Evolutionary conservation across 2,888 invertebrate species (phyloP), one percentile per base, ranked within the genome.

Genomic region (Hipparchia semele): DNA sequence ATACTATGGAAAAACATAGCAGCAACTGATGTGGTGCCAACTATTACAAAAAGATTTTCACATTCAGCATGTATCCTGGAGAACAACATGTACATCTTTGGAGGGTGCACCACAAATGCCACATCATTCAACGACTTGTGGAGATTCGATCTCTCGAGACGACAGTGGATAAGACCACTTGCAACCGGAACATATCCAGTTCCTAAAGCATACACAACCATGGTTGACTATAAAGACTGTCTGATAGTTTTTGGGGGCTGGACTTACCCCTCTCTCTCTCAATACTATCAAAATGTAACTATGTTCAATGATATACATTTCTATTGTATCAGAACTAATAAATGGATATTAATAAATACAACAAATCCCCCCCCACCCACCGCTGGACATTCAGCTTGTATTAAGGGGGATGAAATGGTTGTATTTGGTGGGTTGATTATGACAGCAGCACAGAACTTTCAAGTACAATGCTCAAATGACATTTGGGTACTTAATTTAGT

Each of bases 61-160:
- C 99, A 99, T 94, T 96, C 98, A 74, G 97, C 98, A 56, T 98
- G 97, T 83, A 95, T 97, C 64, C 95, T 96, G 84, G 96, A 96
- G 76, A 97, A 98, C 87, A 96, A 96, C 5, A 98, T 99, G 97
- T 99, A 98, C 85, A 96, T 99, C 65, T 99, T 99, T 94, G 99
- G 99, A 53, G 99, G 99, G 7, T 99, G 99, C 82, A 99, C 99
- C 10, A 97, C 97, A 56, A 97, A 97, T 71, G 97, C 97, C 82
- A 99, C 99, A 33, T 98, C 99, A 12, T 99, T 99, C 84, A 99
- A 99, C 93, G 99, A 99, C 92, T 94, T 99, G 53, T 99, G 99
- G 99, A 95, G 96, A 77, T 96, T 99, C 88, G 98, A 99, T 93
- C 95, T 99, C 75, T 97, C 97, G 0, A 96, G 95, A 65, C 94